Conservation (phyloP, 2,888 invertebrate genomes). For the Acrobasis consociella region DNA sequence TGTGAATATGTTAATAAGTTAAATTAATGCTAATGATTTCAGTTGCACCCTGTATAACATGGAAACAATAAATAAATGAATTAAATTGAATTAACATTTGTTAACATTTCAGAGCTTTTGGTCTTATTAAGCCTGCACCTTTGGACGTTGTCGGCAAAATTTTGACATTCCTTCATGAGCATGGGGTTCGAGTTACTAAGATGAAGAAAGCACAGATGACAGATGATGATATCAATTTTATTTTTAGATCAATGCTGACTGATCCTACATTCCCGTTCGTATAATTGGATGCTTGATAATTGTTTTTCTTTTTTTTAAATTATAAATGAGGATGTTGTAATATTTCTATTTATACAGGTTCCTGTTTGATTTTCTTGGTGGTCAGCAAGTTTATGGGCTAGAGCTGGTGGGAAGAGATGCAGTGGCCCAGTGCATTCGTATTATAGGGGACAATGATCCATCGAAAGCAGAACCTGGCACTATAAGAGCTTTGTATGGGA, state of each 20-base stretch:
- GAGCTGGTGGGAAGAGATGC: slow-evolving; percentile 89
- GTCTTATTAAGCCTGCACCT: slow-evolving; percentile 89
- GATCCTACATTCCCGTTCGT: slow-evolving; percentile 85
- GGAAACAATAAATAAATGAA: too few relatives aligned
- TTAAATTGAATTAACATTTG: too few relatives aligned
- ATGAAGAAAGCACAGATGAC: slow-evolving; percentile 88
- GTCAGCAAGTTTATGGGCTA: slow-evolving; percentile 87
- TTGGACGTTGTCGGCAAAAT: slow-evolving; percentile 88
- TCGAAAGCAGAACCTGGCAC: slow-evolving; percentile 83
- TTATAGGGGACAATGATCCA: slow-evolving; percentile 85
- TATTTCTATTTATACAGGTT: slow-evolving; percentile 60
- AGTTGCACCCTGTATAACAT: too few relatives aligned
- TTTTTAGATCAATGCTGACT: slow-evolving; percentile 48
- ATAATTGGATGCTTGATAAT: neutral
- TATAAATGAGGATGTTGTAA: neutral
- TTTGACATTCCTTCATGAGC: slow-evolving; percentile 84
- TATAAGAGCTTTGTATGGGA: slow-evolving; percentile 86
- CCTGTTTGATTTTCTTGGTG: slow-evolving; percentile 85
- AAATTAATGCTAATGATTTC: too few relatives aligned
- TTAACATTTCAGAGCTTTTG: slow-evolving; percentile 85
- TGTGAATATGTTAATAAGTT: too few relatives aligned
- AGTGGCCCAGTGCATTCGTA: slow-evolving; percentile 80
- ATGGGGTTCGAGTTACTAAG: slow-evolving; percentile 84
- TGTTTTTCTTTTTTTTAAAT: too few relatives aligned
- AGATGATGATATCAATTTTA: slow-evolving; percentile 81